Evolutionary conservation across 2,113 vertebrate species (phyloP), one percentile per base, ranked within the genome.

Genomic region (Leucoraja erinaceus): DNA sequence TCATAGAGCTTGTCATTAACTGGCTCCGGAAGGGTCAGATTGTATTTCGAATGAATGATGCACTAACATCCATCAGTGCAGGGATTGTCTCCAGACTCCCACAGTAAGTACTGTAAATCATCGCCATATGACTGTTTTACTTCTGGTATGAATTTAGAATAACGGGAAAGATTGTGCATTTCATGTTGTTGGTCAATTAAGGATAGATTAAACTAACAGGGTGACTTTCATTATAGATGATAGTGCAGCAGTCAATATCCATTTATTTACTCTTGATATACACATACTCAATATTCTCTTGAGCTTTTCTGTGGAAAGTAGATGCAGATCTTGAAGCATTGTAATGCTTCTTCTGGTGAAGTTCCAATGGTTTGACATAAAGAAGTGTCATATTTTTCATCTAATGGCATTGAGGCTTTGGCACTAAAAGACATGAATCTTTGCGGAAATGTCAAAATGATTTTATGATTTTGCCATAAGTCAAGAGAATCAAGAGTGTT

Each of bases 31-130:
- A 94, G 12, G 96, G 95, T 72, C 94, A 95, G 8, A 93, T 95
- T 1, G 61, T 95, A 0, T 94, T 95, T 93, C 95, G 94, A 75
- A 78, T 99, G 93, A 97, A 96, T 59, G 97, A 98, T 93, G 95
- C 95, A 93, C 93, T 98, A 94, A 97, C 97, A 93, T 98, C 97
- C 81, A 0, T 99, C 70, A 97, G 97, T 38, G 95, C 97, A 4
- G 98, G 98, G 5, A 95, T 99, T 94, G 93, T 98, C 88, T 98
- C 98, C 94, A 96, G 94, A 94, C 95, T 99, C 83, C 98, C 98
- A 28, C 84, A 95, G 98, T 98, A 95, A 98, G 97, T 97, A 90
- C 81, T 22, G 0, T 0, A 66, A 2, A 93, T 93, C 22, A 33
- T 70, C 88, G 33, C 20, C n/a, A 25, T 72, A 0, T 72, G 38